phyloP scores from a whole-genome alignment of 2,888 invertebrate species.

The Phortica magna region DNA sequence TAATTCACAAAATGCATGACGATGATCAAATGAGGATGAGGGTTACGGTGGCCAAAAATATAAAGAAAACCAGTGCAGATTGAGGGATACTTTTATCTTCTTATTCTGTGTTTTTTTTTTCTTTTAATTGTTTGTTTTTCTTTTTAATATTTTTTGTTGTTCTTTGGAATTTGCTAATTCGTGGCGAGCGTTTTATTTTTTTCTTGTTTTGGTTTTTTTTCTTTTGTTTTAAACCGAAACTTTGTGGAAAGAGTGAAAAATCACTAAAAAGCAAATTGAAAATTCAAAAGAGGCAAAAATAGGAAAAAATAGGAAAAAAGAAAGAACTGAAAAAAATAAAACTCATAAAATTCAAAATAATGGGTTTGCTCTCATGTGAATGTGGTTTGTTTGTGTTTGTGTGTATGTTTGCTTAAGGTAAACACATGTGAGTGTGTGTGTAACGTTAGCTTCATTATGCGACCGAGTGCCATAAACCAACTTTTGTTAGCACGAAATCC shows the following conservation, averaged over 20 bases:
- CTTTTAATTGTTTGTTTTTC: constrained; percentile 39
- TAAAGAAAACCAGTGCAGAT: constrained; percentile 51
- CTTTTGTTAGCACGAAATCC: constrained; percentile 45
- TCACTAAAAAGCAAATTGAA: constrained; percentile 33
- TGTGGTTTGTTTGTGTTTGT: constrained; percentile 35
- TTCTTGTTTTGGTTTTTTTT: constrained; percentile 44
- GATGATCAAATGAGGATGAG: constrained; percentile 79
- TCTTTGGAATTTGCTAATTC: constrained; percentile 64
- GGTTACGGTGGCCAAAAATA: constrained; percentile 55
- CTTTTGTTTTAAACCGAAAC: constrained; percentile 62
- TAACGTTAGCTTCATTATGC: neutral
- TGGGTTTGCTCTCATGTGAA: no score
- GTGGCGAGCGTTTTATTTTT: constrained; percentile 62
- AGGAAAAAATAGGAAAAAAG: constrained; percentile 47
- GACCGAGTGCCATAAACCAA: constrained; percentile 57
- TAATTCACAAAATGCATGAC: constrained; percentile 78
- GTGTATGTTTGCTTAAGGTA: neutral
- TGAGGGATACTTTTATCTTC: constrained; percentile 40
- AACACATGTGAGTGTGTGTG: neutral
- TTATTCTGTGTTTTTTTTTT: constrained; percentile 34
- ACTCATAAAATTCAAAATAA: constrained; percentile 45
- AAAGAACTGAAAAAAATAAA: constrained; percentile 54
- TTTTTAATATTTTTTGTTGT: constrained; percentile 30
- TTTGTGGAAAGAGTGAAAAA: constrained; percentile 43
- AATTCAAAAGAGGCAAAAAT: constrained; percentile 43